Evolutionary conservation across 2,888 invertebrate genomes (phyloP), one percentile per base, ranked within the genome.

Genomic region (Globia sparganii): DNA sequence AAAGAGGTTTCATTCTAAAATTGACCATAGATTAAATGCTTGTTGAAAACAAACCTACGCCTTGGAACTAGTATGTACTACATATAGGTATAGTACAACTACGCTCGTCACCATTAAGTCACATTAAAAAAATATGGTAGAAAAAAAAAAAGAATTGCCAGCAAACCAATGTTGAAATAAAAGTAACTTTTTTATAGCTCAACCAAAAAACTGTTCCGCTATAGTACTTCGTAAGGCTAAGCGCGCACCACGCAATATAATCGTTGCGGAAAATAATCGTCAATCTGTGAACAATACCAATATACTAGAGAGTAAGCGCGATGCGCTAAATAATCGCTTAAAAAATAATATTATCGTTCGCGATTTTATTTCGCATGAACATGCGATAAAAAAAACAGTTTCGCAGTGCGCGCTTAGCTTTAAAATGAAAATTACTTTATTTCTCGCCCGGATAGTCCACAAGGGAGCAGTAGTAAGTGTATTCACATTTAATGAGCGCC

Each of bases 401-500:
- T n/a, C n/a, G n/a, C n/a, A n/a, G n/a, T n/a, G n/a, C n/a, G n/a
- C n/a, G n/a, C n/a, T n/a, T n/a, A n/a, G n/a, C n/a, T n/a, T n/a
- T n/a, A n/a, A 83, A 81, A 72, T 71, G 5, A 77, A 72, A 73
- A 75, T 70, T 62, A 76, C 49, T 75, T 79, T 72, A 71, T 77
- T 77, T 74, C 43, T 69, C 65, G 56, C 46, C 37, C 37, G 73
- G 62, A 80, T 84, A 83, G 70, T 76, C 58, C 40, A 72, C 69
- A 37, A 78, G 76, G 72, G 75, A 72, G 77, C 65, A 74, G 66
- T 78, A 78, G 72, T 78, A 79, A 86, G 82, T 83, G 85, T 85
- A 77, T 75, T 68, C 72, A 85, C 68, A 77, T 82, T 83, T 85
- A 87, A 84, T 74, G 84, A 81, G 81, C 65, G 73, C 72, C 72